These are phyloP conservation scores for Xenopus borealis DNA, from an alignment of 2,113 vertebrate genomes.

Conservation along the genomic window DNA sequence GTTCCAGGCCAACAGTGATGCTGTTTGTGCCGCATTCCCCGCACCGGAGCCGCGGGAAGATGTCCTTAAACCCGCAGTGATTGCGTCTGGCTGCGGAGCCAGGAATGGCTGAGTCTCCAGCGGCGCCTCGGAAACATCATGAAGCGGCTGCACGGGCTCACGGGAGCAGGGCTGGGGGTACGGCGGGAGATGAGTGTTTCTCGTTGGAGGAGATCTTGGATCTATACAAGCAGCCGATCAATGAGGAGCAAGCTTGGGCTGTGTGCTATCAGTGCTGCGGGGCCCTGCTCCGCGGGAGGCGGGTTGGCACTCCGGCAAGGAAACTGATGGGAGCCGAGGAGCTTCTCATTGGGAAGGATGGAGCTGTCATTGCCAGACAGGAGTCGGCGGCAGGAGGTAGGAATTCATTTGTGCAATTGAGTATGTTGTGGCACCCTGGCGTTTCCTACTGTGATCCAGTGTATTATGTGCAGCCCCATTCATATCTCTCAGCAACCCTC, in stretches of 20 bases:
- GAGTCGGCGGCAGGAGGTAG: conserved; percentile 57
- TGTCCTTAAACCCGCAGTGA: neutral
- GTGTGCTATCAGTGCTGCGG: conserved; percentile 92
- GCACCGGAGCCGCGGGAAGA: conserved; percentile 44
- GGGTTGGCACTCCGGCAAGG: conserved; percentile 48
- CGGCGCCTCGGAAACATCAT: conserved; percentile 5
- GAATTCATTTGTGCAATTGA: neutral
- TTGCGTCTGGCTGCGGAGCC: neutral
- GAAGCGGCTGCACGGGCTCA: neutral
- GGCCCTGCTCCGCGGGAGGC: conserved; percentile 62
- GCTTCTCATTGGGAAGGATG: conserved; percentile 79
- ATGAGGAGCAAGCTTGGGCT: conserved; percentile 97
- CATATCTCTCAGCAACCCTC: neutral
- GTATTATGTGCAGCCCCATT: too few relatives aligned
- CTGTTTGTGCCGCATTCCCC: conserved; percentile 41
- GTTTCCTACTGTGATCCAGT: too few relatives aligned
- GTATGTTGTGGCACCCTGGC: too few relatives aligned
- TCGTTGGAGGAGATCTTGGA: conserved; percentile 81
- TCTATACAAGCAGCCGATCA: conserved; percentile 91
- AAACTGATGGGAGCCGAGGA: conserved; percentile 67
- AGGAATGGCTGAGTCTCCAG: conserved; percentile 27
- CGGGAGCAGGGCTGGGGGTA: conserved; percentile 3
- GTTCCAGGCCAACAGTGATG: conserved; percentile 38
- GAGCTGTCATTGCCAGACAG: conserved; percentile 63
- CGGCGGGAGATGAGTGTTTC: conserved; percentile 65